Evolutionary conservation across 2,113 vertebrate genomes (phyloP), one percentile per base, ranked within the genome.

Genomic region (Campylomormyrus tamandua): DNA sequence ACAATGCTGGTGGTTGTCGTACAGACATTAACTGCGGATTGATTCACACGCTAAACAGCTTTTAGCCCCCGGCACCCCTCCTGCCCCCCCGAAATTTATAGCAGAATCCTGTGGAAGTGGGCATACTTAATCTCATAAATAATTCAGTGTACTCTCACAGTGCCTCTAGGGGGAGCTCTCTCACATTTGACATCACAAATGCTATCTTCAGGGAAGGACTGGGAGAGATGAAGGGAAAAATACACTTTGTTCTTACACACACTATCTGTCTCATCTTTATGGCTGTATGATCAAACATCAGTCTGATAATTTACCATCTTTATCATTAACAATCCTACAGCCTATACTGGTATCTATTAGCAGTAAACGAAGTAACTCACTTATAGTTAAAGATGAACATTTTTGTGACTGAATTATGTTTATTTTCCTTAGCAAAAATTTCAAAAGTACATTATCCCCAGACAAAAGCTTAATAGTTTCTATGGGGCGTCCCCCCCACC

Each of bases 131-230:
- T 31, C 35, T 39, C 35, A 42, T 39, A 39, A 70, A 77, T 77
- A 77, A 77, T 77, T 7, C 13, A 15, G 74, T 39, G 74, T 42
- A 39, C 83, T 46, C 48, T 48, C 83, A 5, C 21, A 24, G 9
- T 45, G 83, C 83, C 83, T 84, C 45, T 84, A 84, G 83, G 83
- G 83, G 83, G 83, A 84, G 83, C 83, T 84, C 19, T 49, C 45
- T 84, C 21, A 24, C 83, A 48, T 84, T 27, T 8, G 24, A 11
- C 45, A 24, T 24, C 13, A 84, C 45, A 84, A 5, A 84, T 8
- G 42, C 13, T 45, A 27, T 45, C 83, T 84, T 48, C 21, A 46
- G 21, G 19, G 9, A 8, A 84, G 39, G 9, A 84, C 39, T 46
- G 45, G 83, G 7, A 45, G 15, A 19, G 80, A 39, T 83, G 80